Percentiles rank a stretch among this genome's conserved stretches.
Conservation (phyloP, 2,113 vertebrate genomes). For the Ctenodactylus gundi region DNA sequence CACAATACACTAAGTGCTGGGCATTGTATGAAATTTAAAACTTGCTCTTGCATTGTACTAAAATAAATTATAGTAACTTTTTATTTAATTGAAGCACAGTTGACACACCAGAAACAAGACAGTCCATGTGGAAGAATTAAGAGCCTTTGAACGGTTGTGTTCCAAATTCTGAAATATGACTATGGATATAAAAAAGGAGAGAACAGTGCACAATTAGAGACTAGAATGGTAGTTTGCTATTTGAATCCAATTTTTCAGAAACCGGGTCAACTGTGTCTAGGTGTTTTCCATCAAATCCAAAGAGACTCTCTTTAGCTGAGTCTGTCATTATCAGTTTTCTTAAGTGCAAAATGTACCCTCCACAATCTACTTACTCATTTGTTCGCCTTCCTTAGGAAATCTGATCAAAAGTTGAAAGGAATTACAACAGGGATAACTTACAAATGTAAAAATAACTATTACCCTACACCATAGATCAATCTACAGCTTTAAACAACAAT, state of each 20-base stretch:
- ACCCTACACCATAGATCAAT: background rate
- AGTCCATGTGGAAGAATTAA: background rate
- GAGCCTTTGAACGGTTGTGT: background rate
- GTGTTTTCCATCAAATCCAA: background rate
- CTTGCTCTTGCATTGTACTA: background rate
- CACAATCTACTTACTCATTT: background rate
- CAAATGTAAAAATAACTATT: background rate
- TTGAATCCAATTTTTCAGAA: slow-evolving; percentile 49
- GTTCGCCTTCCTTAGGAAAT: background rate
- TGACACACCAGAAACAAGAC: background rate
- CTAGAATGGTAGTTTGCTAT: background rate
- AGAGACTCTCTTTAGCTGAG: background rate
- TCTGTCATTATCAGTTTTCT: background rate
- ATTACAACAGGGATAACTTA: background rate
- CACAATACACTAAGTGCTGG: background rate
- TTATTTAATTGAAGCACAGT: slow-evolving; percentile 2
- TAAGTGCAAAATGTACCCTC: slow-evolving; percentile 16
- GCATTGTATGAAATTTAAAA: background rate
- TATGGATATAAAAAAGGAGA: slow-evolving; percentile 13
- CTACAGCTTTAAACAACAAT: background rate
- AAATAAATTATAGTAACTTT: background rate
- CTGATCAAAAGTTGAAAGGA: background rate
- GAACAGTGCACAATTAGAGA: slow-evolving; percentile 8
- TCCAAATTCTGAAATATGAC: slow-evolving; percentile 1
- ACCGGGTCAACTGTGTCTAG: slow-evolving; percentile 44